Evolutionary conservation across 2,888 invertebrate genomes (phyloP), one percentile per base, ranked within the genome.

Genomic region (Leptinotarsa rubiginosa): DNA sequence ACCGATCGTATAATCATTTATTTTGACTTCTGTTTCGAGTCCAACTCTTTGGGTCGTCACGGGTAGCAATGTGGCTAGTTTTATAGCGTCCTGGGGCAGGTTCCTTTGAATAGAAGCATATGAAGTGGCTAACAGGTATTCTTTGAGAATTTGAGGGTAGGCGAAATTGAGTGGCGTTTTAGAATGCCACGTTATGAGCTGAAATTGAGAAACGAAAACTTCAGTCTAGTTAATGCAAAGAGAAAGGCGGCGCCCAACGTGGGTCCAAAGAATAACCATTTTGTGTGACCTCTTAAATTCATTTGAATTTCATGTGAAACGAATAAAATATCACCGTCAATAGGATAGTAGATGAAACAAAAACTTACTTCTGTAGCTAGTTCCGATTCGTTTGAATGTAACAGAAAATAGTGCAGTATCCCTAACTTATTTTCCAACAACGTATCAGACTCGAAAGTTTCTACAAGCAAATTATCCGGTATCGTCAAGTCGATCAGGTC

Each of bases 371-470:
- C 93, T 73, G 93, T 92, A 68, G 95, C 92, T 71, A 93, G 89
- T 72, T 94, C 94, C 83, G 92, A 88, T 81, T 96, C 95, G 73
- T 92, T 92, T 65, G 91, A 91, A 84, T 96, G 96, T 67, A 94
- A 91, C 54, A 96, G 89, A 82, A 96, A 91, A 84, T 95, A 95
- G 87, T 97, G 96, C 41, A 97, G 89, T 49, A 96, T 94, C 5
- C 95, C 93, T 74, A 95, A 87, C 80, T 93, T 93, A 83, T 94
- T 94, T 82, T 94, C 93, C 0, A 93, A 84, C 0, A 91, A 90
- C 0, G 90, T 91, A 78, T 92, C 91, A 76, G 90, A 92, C 77
- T 93, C 92, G 82, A 94, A 95, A 0, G 92, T 91, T 10, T 93
- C 91, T 1, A 92, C 89, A 1, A 95, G 86, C 78, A 94, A 92